Evolutionary conservation across 2,888 invertebrate genomes (phyloP), one percentile per base, ranked within the genome.

Genomic region (Taphrorychus bicolor): DNA sequence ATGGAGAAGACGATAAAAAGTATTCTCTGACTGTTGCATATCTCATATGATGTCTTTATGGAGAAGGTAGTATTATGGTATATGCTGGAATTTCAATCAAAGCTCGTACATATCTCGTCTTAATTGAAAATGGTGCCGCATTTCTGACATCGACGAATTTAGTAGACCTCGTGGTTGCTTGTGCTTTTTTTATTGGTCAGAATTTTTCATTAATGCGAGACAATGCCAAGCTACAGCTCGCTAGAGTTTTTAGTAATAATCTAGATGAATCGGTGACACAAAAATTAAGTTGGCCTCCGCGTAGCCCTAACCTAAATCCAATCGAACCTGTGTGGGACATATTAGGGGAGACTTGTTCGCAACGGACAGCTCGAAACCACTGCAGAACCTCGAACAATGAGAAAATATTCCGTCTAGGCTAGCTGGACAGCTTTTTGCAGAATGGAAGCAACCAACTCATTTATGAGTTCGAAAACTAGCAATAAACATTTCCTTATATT

Each of bases 311-410:
- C 52, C 24, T 68, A 19, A 70, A 67, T 53, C 65, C 51, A 5
- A 69, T 71, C 14, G 48, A 67, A 23, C 68, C 62, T 51, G 45
- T 66, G 21, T 65, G 68, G 61, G 59, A 65, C 52, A 60, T 57
- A 57, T n/a, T 63, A 45, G 58, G 62, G n/a, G 21, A 48, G 56
- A 22, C 51, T 49, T 56, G 42, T 62, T 54, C 23, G 62, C 58
- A 58, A 58, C 40, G 3, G 3, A 11, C n/a, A 23, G 23, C 24
- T 24, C 22, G 54, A 54, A 54, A 23, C 32, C 2, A 24, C 24
- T 23, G 14, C 16, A 24, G 32, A 54, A 16, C 32, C 23, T 11
- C n/a, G n/a, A 53, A 53, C 3, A 23, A 22, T 53, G 53, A 22
- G 2, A 14, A 53, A 53, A 53, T 11, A 53, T 53, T 53, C 22